Base-by-base conservation (phyloP, 1,140 invertebrate genomes). In the Scaptomyza pallida region DNA sequence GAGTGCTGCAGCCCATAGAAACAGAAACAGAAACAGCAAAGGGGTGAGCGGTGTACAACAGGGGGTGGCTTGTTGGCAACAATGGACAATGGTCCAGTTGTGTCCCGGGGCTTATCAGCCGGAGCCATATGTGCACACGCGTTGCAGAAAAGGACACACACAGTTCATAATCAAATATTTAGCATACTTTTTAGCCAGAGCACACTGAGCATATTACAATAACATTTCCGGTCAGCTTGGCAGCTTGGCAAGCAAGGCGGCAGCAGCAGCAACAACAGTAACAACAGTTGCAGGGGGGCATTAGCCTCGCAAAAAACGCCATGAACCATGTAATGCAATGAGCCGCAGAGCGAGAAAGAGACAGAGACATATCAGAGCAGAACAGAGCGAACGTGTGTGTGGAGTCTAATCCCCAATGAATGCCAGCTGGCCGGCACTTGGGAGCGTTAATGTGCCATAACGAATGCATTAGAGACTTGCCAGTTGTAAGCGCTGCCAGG, bases 381-480 rank as follows among this genome's bases (percentile, higher is more conserved):
- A 8, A 21, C 16, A 47, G 35, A 56, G 19, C 54, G 19, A 21
- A n/a, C 21, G 15, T 59, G 59, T 21, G 19, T 44, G 30, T 23
- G 17, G 30, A n/a, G 44, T 26, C 23, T 72, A 83, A 67, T 72
- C 79, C 79, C 79, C 54, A 78, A 67, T 52, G 81, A 75, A 71
- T 77, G 81, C 55, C 72, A 80, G 70, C 57, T 82, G 60, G 61
- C 47, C 45, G 72, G 60, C 81, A 76, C 72, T 86, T 81, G 77
- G 81, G 81, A 80, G 63, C 81, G 82, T 82, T 86, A 86, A 86
- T 86, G 82, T 86, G 78, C 78, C 82, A 88, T 86, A 86, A 86
- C 82, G 74, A 86, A 88, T 86, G 78, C 82, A 88, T 86, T 86
- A 82, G 81, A 81, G 81, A 77, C 67, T 61, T 70, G 62, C 71